phyloP scores from a whole-genome alignment of 2,113 vertebrate species.

The Hyaena hyaena region DNA sequence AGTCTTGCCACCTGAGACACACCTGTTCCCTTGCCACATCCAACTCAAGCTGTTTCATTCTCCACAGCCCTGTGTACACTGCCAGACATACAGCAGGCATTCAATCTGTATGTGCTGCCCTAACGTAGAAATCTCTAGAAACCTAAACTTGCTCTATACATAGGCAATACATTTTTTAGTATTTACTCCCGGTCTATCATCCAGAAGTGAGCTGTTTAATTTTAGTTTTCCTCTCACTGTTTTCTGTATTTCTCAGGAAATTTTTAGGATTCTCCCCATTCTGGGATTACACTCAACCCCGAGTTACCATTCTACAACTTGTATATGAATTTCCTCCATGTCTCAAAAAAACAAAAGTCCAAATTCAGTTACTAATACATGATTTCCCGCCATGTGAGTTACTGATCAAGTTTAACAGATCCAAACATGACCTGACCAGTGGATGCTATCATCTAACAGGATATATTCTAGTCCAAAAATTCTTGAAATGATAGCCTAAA shows the following conservation, averaged over 20 bases:
- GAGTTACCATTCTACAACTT: not conserved
- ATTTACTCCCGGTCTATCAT: not conserved
- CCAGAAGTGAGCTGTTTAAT: not conserved
- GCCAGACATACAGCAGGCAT: not conserved
- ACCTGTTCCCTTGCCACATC: not conserved
- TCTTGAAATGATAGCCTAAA: not conserved
- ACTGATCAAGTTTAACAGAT: not conserved
- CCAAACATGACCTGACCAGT: not conserved
- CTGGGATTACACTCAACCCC: not conserved
- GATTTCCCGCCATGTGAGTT: not conserved
- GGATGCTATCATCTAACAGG: not conserved
- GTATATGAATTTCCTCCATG: not conserved
- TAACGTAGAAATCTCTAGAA: not conserved
- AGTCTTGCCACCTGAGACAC: not conserved
- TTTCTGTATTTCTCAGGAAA: constrained; percentile 10
- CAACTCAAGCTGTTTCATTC: not conserved
- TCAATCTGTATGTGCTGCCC: not conserved
- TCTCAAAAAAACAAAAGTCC: not conserved
- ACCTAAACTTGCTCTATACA: not conserved
- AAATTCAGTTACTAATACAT: constrained; percentile 32
- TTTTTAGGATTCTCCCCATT: constrained; percentile 23
- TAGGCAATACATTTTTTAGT: not conserved
- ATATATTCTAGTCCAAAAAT: not conserved
- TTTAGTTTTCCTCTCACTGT: not conserved
- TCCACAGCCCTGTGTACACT: not conserved